phyloP scores from a whole-genome alignment of 2,113 vertebrate species.

The Sinosuthora webbiana region DNA sequence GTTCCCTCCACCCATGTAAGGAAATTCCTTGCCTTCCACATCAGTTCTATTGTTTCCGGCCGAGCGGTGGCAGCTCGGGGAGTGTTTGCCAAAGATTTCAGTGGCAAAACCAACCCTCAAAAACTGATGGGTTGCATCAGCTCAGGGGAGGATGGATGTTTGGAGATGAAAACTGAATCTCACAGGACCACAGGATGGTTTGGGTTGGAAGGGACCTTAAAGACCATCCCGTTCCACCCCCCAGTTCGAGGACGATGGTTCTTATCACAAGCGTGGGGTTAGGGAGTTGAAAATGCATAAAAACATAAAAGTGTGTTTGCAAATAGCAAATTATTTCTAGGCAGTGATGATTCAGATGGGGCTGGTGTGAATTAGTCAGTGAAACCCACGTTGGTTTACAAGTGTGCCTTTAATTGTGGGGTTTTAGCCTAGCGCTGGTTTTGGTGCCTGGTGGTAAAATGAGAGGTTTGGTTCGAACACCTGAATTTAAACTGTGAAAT shows the following conservation, averaged over 20 bases:
- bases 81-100: background rate
- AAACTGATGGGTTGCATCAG: background rate
- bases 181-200: background rate
- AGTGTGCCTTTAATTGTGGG: background rate
- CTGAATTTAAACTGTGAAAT: background rate
- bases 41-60: constrained; percentile 7
- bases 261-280: background rate
- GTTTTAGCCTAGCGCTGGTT: background rate
- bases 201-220: background rate
- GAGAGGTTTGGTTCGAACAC: background rate
- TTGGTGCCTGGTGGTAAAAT: background rate
- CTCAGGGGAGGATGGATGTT: background rate
- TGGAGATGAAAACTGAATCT: background rate
- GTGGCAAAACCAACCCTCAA: background rate
- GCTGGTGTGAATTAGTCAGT: background rate
- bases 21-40: constrained; percentile 41
- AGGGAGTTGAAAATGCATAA: background rate
- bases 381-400: background rate
- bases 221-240: background rate
- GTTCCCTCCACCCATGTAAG: constrained; percentile 31
- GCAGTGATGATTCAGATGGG: background rate
- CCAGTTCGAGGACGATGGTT: fast-evolving
- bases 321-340: background rate
- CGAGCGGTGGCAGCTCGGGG: background rate
- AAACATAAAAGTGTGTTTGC: background rate